Evolutionary conservation across 2,113 vertebrate species (phyloP).

Genomic region (Camelus bactrianus): DNA sequence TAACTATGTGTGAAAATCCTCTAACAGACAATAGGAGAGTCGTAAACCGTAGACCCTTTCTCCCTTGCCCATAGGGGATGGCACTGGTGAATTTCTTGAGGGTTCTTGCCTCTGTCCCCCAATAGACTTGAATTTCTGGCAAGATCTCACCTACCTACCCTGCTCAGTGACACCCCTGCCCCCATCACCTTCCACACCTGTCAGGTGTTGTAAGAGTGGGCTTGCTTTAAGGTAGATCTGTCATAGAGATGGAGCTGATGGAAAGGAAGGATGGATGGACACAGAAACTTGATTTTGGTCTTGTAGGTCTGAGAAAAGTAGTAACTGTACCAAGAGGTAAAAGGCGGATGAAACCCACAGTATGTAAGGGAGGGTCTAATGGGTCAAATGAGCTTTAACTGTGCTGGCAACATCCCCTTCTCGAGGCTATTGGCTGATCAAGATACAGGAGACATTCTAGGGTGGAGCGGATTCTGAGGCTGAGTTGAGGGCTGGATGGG

Average conservation of each 20-base stretch:
- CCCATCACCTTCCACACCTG: not conserved
- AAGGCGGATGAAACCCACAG: not conserved
- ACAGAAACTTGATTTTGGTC: not conserved
- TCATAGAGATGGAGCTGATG: not conserved
- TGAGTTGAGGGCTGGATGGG: not conserved
- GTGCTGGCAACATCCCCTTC: not conserved
- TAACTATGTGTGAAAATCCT: not conserved
- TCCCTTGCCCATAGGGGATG: not conserved
- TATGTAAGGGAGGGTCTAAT: not conserved
- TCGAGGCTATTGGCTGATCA: not conserved
- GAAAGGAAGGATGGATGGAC: not conserved
- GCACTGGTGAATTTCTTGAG: not conserved
- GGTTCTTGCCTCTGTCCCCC: not conserved
- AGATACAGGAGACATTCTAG: not conserved
- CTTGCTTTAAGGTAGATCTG: not conserved
- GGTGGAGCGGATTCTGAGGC: not conserved
- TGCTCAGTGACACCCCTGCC: rapidly evolving
- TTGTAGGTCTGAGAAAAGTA: not conserved
- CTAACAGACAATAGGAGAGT: rapidly evolving
- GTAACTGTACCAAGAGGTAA: not conserved
- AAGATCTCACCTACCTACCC: not conserved
- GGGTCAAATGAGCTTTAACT: not conserved
- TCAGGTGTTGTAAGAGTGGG: not conserved
- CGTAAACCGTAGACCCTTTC: not conserved
- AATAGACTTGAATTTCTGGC: not conserved